A percentile compares a stretch with the other conserved stretches of the same genome.
phyloP scores from a whole-genome alignment of 2,888 invertebrate genomes.

The Druceiella hillmani region DNA sequence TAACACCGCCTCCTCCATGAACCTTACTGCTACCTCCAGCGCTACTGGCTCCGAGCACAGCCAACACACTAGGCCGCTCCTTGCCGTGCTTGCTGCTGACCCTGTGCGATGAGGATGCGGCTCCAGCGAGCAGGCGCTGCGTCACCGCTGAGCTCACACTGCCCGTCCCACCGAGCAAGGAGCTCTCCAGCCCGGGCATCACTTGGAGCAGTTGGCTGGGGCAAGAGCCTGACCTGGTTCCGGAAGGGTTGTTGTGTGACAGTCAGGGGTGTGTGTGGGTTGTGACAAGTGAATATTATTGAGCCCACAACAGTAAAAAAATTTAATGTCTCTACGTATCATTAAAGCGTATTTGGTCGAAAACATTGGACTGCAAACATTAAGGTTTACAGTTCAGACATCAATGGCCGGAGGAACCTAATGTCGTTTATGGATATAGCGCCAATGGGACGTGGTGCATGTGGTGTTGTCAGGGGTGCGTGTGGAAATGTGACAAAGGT shows the following conservation, averaged over 20 bases:
- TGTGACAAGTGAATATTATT: too few relatives aligned
- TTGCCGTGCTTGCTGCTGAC: slow-evolving; percentile 21
- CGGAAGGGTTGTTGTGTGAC: neutral
- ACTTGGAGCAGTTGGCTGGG: slow-evolving; percentile 83
- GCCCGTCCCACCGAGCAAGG: slow-evolving; percentile 8
- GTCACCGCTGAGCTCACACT: slow-evolving; percentile 18
- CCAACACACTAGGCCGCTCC: slow-evolving; percentile 30
- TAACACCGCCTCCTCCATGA: too few relatives aligned
- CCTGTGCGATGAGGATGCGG: slow-evolving; percentile 14
- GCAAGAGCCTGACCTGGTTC: slow-evolving; percentile 88
- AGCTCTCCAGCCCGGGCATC: slow-evolving; percentile 46
- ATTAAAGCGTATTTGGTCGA: too few relatives aligned
- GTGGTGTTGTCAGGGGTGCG: too few relatives aligned
- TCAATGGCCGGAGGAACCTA: too few relatives aligned
- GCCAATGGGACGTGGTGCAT: too few relatives aligned
- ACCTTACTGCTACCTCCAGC: slow-evolving; percentile 6
- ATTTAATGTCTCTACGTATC: too few relatives aligned
- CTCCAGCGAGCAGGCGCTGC: slow-evolving; percentile 22
- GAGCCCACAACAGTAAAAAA: too few relatives aligned
- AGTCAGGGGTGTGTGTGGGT: slow-evolving; percentile 23
- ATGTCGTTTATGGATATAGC: too few relatives aligned
- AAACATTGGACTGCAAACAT: too few relatives aligned
- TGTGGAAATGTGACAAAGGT: too few relatives aligned
- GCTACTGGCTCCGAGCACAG: slow-evolving; percentile 20
- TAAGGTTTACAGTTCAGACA: too few relatives aligned